Conservation (phyloP, 2,797 vertebrate species). For the Poecilia velifera region DNA sequence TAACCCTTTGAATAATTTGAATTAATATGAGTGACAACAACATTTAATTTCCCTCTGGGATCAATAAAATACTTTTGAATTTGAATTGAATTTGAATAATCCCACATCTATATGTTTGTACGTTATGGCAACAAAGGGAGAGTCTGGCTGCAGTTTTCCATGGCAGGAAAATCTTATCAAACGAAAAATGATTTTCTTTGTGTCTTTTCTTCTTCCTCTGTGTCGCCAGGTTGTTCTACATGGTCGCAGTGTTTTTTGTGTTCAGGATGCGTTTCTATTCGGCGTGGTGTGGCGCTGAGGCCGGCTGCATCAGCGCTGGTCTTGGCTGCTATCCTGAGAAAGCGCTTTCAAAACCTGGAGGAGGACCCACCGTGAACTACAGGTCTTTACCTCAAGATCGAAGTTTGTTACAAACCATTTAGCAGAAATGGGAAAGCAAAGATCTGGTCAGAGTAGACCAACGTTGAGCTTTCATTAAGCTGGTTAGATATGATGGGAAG, state of each 20-base stretch:
- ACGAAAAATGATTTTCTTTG: not conserved
- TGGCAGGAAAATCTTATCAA: not conserved
- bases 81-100: not conserved
- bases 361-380: constrained; percentile 86
- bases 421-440: not conserved
- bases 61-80: too few relatives aligned
- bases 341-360: constrained; percentile 86
- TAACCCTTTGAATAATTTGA: too few relatives aligned
- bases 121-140: not conserved
- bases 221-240: constrained; percentile 86
- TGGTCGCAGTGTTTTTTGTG: constrained; percentile 89
- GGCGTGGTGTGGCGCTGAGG: constrained; percentile 90
- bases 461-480: not conserved
- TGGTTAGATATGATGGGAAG: not conserved
- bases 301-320: constrained; percentile 88
- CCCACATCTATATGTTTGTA: not conserved
- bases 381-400: constrained; percentile 62
- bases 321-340: constrained; percentile 90
- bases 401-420: not conserved
- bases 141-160: not conserved
- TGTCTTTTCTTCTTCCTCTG: not conserved
- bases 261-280: constrained; percentile 95
- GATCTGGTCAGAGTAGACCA: not conserved
- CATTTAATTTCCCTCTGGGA: too few relatives aligned
- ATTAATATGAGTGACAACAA: too few relatives aligned